Evolutionary conservation across 1,140 invertebrate genomes (phyloP), one percentile per base, ranked within the genome.

Genomic region (Heterodera carotae): DNA sequence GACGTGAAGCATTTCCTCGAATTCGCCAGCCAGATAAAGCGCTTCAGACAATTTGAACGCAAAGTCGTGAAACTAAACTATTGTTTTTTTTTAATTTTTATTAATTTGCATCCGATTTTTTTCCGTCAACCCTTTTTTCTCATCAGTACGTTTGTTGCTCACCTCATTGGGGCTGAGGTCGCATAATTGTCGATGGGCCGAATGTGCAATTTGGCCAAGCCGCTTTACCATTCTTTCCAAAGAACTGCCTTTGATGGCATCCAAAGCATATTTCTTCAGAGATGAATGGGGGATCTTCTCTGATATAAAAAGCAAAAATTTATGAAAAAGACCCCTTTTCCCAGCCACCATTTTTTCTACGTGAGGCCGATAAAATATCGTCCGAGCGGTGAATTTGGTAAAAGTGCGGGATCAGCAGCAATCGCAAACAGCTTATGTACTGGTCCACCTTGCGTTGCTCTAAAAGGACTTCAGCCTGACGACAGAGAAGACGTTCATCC

Each of bases 61-160:
- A 48, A 84, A 87, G 43, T 87, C 85, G 60, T 88, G 86, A 22
- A 87, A 74, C 78, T 79, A 33, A 79, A 81, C n/a, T n/a, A n/a
- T n/a, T n/a, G n/a, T n/a, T n/a, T n/a, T n/a, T n/a, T n/a, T n/a
- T n/a, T n/a, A 36, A 43, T 31, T 68, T 33, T 31, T 34, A 59
- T 56, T 56, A 18, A 56, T n/a, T n/a, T 15, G 15, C 48, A 56
- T 22, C n/a, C n/a, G n/a, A n/a, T n/a, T n/a, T n/a, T n/a, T n/a
- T n/a, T n/a, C n/a, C n/a, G n/a, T n/a, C n/a, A n/a, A n/a, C n/a
- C n/a, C n/a, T n/a, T n/a, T n/a, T n/a, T n/a, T n/a, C n/a, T n/a
- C n/a, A n/a, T n/a, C n/a, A n/a, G n/a, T n/a, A n/a, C n/a, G n/a
- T n/a, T n/a, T 27, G 10, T 27, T 43, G 33, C 29, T 31, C 27